These are phyloP conservation scores for Graphium colonna DNA, from an alignment of 2,888 invertebrate species.

Conservation along the genomic window DNA sequence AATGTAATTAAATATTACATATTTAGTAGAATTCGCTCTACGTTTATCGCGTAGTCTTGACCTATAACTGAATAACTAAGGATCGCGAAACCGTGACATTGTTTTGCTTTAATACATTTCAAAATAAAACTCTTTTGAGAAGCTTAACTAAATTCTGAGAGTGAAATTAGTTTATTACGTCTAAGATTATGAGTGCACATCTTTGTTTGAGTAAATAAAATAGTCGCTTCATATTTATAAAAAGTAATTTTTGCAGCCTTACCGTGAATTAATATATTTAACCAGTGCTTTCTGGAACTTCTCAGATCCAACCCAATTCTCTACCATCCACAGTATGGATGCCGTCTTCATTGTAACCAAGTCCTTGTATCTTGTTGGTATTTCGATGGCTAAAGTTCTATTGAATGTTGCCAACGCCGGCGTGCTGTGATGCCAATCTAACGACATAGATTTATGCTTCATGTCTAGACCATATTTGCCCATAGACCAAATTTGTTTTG, in stretches of 20 bases:
- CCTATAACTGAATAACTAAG: constrained; percentile 7
- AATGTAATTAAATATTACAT: no score
- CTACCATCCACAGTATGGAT: constrained; percentile 69
- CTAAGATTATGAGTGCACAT: no score
- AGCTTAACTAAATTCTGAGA: no score
- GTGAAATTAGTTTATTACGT: no score
- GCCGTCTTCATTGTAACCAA: constrained; percentile 67
- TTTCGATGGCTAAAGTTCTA: constrained; percentile 53
- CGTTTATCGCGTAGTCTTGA: constrained; percentile 14
- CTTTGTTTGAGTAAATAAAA: no score
- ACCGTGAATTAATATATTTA: constrained; percentile 59
- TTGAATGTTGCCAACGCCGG: constrained; percentile 58
- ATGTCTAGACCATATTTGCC: constrained; percentile 54
- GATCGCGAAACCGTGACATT: not conserved
- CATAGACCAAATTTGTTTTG: constrained; percentile 35
- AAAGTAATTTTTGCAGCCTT: constrained; percentile 25
- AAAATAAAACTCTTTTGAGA: not conserved
- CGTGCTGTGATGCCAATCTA: constrained; percentile 56
- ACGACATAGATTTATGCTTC: constrained; percentile 59
- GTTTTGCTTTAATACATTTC: not conserved
- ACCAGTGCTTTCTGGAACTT: constrained; percentile 55
- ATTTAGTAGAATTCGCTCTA: not conserved
- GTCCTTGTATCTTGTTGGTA: constrained; percentile 53
- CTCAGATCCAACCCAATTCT: constrained; percentile 64
- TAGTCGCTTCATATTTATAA: no score